Evolutionary conservation across 2,113 vertebrate species (phyloP).

Genomic region (Sylvicapra grimmia): DNA sequence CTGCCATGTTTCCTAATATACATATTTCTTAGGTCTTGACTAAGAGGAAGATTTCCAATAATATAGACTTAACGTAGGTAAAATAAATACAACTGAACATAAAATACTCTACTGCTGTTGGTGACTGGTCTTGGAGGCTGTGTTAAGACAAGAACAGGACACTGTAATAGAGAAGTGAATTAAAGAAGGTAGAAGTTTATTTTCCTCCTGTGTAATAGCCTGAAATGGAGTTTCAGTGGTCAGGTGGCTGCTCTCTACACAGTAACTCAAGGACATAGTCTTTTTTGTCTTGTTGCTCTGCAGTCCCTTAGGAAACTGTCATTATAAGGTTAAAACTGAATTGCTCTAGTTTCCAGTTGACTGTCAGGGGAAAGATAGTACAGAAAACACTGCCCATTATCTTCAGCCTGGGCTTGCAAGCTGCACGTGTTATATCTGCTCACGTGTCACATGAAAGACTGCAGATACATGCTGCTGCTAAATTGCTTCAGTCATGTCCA

Average conservation of each 20-base stretch:
- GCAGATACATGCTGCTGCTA: background rate
- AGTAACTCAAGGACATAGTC: background rate
- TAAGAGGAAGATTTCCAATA: background rate
- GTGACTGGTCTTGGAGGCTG: background rate
- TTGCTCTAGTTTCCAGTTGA: background rate
- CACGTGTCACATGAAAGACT: background rate
- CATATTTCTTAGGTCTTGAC: background rate
- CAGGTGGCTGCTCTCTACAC: background rate
- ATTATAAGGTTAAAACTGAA: background rate
- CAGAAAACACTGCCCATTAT: background rate
- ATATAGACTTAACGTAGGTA: background rate
- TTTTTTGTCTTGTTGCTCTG: background rate
- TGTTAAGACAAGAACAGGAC: background rate
- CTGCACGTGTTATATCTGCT: background rate
- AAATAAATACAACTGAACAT: background rate
- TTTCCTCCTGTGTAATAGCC: background rate
- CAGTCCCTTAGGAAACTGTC: background rate
- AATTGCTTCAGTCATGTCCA: background rate
- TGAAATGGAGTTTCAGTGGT: background rate
- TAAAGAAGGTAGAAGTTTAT: background rate
- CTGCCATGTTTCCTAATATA: background rate
- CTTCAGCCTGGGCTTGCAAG: background rate
- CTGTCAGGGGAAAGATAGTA: background rate
- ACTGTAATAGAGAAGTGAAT: background rate
- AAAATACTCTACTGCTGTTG: background rate